A percentile compares a stretch with the other conserved stretches of the same genome.
Evolutionary conservation across 2,888 invertebrate genomes (phyloP).

Genomic region (Andrena hattorfiana): DNA sequence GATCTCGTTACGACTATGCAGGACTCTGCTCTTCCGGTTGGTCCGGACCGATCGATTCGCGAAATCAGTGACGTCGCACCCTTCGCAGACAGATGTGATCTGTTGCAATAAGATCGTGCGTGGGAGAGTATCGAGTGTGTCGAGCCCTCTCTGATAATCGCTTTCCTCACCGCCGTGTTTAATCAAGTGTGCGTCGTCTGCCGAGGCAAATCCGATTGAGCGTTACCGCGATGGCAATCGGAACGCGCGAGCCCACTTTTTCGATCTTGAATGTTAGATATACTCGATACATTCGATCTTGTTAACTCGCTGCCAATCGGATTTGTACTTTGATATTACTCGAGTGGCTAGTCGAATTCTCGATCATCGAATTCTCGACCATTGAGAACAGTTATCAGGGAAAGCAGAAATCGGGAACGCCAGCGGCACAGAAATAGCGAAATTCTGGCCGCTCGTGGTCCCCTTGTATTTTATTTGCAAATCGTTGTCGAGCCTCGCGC

Average conservation of each 20-base stretch:
- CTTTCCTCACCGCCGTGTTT: neutral
- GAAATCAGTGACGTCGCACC: conserved; percentile 30
- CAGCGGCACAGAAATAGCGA: conserved; percentile 28
- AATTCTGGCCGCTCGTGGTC: neutral
- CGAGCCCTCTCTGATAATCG: conserved; percentile 3
- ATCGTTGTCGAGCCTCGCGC: conserved; percentile 25
- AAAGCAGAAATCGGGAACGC: neutral
- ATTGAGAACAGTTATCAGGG: neutral
- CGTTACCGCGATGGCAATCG: conserved; percentile 2
- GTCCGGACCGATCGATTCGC: conserved; percentile 28
- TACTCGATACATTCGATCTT: neutral
- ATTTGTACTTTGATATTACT: neutral
- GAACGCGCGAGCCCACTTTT: neutral
- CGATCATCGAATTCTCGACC: neutral
- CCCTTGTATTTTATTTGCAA: conserved; percentile 31
- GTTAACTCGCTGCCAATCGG: neutral
- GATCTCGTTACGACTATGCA: neutral
- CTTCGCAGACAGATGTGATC: conserved; percentile 27
- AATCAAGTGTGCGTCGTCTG: neutral
- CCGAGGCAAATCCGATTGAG: neutral
- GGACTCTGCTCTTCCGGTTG: neutral
- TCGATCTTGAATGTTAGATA: neutral
- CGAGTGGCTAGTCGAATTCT: neutral
- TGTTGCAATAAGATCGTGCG: neutral
- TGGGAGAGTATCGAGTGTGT: conserved; percentile 2